Evolutionary conservation across 2,888 invertebrate genomes (phyloP), one percentile per base, ranked within the genome.

Genomic region (Sminthurides aquaticus): DNA sequence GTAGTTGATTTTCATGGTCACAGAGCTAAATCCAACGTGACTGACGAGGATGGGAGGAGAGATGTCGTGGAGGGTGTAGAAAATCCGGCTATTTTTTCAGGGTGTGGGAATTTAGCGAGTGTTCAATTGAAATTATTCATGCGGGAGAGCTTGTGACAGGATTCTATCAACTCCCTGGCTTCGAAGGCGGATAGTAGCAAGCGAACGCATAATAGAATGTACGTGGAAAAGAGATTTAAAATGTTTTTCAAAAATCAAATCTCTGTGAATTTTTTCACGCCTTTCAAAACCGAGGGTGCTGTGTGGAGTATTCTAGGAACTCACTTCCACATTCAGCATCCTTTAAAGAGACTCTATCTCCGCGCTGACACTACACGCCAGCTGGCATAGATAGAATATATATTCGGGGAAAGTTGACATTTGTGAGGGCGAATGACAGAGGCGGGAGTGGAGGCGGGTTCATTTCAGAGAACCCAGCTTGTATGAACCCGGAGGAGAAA

Each of bases 1-100:
- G n/a, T 52, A 64, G 58, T 64, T 58, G 58, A 64, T 64, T 64
- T 57, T 64, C 58, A 64, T 54, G 64, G 52, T 25, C 43, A 15
- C 15, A 15, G 43, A n/a, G n/a, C n/a, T 15, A 15, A 34, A 34
- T 34, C 43, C 5, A 34, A 34, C 15, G 43, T 34, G 5, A 5
- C 5, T 15, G 15, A 34, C 8, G 15, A 34, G 8, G 8, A 5
- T 11, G 43, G 5, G 43, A 34, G 8, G 43, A 5, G 43, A 34
- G 8, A 34, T 34, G 15, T 5, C 43, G 43, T 11, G 5, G 15
- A 34, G 5, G 8, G 8, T 34, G 43, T 11, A 34, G 5, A 5
- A 34, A 34, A 34, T 34, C 43, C 43, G 43, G 15, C 43, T 34
- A 34, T 34, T 34, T 34, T 34, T 34, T 34, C 8, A 34, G 5